Percentiles rank a stretch among this genome's conserved stretches.
These are phyloP conservation scores for Podilymbus podiceps DNA, from an alignment of 2,113 vertebrate species.

Conservation along the genomic window DNA sequence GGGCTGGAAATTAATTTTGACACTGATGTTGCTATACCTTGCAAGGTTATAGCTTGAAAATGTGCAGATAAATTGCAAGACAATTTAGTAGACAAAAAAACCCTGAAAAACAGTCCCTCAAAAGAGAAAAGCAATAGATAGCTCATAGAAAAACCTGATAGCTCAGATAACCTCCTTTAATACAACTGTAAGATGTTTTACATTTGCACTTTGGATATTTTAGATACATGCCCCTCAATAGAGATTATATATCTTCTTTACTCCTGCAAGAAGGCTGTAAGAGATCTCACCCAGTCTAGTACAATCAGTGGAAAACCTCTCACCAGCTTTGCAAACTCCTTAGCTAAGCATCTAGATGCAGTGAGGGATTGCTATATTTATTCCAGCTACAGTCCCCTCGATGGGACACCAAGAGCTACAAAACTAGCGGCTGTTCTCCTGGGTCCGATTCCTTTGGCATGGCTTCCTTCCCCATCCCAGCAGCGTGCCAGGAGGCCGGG, in stretches of 20 bases:
- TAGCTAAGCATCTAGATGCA: background rate
- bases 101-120: background rate
- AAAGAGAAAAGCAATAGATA: background rate
- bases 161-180: background rate
- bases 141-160: background rate
- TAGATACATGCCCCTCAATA: fast-evolving
- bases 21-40: background rate
- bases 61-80: background rate
- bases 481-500: background rate
- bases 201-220: background rate
- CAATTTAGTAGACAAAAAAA: background rate
- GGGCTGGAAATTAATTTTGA: background rate
- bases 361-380: background rate
- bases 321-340: background rate
- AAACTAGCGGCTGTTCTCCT: background rate
- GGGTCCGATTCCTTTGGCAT: background rate
- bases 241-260: background rate
- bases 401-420: background rate
- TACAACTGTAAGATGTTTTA: background rate
- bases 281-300: background rate
- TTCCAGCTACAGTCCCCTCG: background rate
- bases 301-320: background rate
- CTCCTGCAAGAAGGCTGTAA: background rate
- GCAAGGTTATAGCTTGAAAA: background rate
- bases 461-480: background rate